A percentile compares a stretch with the other conserved stretches of the same genome.
Evolutionary conservation across 1,140 invertebrate genomes (phyloP).

Genomic region (Sinonovacula constricta): DNA sequence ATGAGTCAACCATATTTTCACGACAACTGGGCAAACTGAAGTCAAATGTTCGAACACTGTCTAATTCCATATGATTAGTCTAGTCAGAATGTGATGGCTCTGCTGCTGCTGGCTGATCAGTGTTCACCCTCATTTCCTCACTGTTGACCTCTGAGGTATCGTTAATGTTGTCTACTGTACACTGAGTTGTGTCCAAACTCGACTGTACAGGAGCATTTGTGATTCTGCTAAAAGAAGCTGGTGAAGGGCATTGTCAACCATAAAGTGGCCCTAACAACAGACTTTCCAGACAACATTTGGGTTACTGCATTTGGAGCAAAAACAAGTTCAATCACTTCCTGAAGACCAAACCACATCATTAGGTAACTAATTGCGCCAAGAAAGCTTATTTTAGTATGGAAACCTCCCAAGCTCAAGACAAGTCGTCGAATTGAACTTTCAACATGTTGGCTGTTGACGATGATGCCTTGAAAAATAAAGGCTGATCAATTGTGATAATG

Average conservation of each 20-base stretch:
- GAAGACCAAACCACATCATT: conserved; percentile 38
- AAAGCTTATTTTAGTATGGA: conserved; percentile 56
- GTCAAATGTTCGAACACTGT: too few relatives aligned
- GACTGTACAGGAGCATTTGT: background rate
- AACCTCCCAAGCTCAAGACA: conserved; percentile 47
- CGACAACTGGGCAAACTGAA: too few relatives aligned
- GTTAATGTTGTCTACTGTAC: background rate
- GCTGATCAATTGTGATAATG: conserved; percentile 40
- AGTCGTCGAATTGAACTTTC: conserved; percentile 19
- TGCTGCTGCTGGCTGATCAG: too few relatives aligned
- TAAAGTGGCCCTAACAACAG: conserved; percentile 16
- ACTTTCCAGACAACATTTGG: conserved; percentile 67
- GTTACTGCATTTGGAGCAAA: conserved; percentile 61
- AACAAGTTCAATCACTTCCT: conserved; percentile 48
- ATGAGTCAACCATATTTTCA: too few relatives aligned
- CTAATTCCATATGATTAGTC: too few relatives aligned
- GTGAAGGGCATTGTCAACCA: background rate
- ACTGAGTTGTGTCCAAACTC: too few relatives aligned
- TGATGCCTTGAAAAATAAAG: conserved; percentile 58
- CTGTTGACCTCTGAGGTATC: too few relatives aligned
- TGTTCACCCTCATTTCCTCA: too few relatives aligned
- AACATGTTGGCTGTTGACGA: conserved; percentile 31
- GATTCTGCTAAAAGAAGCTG: background rate
- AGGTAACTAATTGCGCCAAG: conserved; percentile 53
- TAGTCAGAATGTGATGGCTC: too few relatives aligned